Base-by-base conservation (phyloP, 2,888 invertebrate genomes). In the Allygus modestus region DNA sequence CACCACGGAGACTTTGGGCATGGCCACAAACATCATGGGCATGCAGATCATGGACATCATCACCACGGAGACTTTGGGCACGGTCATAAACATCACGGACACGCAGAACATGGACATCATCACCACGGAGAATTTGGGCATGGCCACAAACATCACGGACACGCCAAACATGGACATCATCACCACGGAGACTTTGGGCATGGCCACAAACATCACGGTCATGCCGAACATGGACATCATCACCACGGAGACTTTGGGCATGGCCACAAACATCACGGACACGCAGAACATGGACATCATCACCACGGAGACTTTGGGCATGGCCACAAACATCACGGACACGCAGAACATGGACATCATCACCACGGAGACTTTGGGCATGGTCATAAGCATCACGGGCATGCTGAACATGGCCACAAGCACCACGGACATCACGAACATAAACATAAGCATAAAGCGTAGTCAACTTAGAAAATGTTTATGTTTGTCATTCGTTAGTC, bases 311-410 rank as follows among this genome's bases (percentile, higher is more conserved):
- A 77, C 23, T 1, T 17, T 23, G 51, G 17, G n/a, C 77, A 77
- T 28, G 51, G 51, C 2, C 77, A 77, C 17, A 77, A 77, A 77
- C 77, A 77, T 23, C 77, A 77, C n/a, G 77, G 77, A 23, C 77
- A 77, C 26, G 43, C 43, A 5, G 77, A 77, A 77, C 77, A 77
- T n/a, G 77, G 51, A 9, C 77, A 77, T 37, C 31, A 73, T 20
- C 73, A 73, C 26, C 77, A 77, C 28, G 77, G 77, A 15, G 9
- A 77, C 26, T 1, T 17, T 23, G 77, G 17, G 12, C 77, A 77
- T 46, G 77, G 51, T 4, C 77, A 77, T 20, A 77, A 77, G 20
- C 77, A 77, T 28, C 77, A 77, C 23, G 77, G 77, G 23, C 77
- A 77, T 46, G 43, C 43, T 0, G 77, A 77, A 51, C 77, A 77